Evolutionary conservation across 2,888 invertebrate species (phyloP).

Genomic region (Cataglyphis rosenhaueri): DNA sequence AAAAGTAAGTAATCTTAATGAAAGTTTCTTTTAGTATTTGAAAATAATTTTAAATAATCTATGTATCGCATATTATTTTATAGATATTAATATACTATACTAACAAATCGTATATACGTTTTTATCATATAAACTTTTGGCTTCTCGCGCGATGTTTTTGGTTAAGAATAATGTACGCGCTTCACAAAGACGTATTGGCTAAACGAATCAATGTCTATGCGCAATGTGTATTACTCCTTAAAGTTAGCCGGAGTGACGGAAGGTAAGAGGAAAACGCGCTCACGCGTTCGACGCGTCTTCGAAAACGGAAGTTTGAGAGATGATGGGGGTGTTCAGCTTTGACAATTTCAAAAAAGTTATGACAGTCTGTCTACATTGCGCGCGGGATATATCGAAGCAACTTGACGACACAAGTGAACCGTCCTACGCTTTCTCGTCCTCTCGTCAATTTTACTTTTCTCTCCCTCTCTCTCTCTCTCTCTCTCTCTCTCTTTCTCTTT

Average conservation of each 20-base stretch:
- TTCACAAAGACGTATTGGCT: background rate
- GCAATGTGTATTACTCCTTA: constrained; percentile 36
- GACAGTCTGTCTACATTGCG: constrained; percentile 74
- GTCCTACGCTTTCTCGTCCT: constrained; percentile 56
- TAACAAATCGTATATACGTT: background rate
- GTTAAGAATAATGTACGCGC: background rate
- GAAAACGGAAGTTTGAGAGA: constrained; percentile 68
- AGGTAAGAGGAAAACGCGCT: constrained; percentile 41
- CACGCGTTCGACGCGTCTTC: constrained; percentile 29
- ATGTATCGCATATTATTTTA: background rate
- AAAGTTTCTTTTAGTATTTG: background rate
- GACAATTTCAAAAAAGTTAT: constrained; percentile 74
- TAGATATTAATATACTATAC: background rate
- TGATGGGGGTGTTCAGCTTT: constrained; percentile 69
- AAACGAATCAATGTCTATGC: constrained; percentile 2
- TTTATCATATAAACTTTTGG: background rate
- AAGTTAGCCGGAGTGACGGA: constrained; percentile 27
- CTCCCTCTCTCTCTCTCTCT: background rate
- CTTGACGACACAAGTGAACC: constrained; percentile 73
- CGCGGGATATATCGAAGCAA: constrained; percentile 68
- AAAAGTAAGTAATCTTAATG: background rate
- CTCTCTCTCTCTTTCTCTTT: too few relatives aligned
- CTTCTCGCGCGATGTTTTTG: background rate
- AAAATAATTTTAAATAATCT: background rate
- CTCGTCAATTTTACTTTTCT: constrained; percentile 55